Percentiles rank a stretch among this genome's conserved stretches.
These are phyloP conservation scores for Asobara japonica DNA, from an alignment of 1,140 invertebrate genomes.

Conservation along the genomic window DNA sequence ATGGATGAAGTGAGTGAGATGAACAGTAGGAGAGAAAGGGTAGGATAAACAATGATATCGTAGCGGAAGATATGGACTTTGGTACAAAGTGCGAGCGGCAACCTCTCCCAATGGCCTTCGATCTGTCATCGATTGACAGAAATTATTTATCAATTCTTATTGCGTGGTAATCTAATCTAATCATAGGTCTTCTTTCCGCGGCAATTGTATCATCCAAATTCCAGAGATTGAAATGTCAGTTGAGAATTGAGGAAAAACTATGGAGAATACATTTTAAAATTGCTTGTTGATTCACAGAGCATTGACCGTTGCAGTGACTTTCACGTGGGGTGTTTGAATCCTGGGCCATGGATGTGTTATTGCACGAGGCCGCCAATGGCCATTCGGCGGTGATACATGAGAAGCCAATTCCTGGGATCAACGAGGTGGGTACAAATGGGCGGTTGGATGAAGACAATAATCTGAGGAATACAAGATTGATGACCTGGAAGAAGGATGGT, in stretches of 20 bases:
- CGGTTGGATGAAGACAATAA: neutral
- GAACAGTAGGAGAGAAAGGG: neutral
- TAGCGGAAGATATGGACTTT: constrained; percentile 28
- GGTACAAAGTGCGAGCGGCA: constrained; percentile 22
- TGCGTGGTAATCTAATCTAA: constrained; percentile 43
- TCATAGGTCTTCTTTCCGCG: constrained; percentile 18
- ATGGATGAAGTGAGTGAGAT: neutral
- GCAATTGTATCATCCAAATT: neutral
- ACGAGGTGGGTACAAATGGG: neutral
- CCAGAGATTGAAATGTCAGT: neutral
- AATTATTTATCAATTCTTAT: constrained; percentile 14
- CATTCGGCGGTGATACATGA: neutral
- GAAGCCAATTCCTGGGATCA: neutral
- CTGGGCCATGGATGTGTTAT: constrained; percentile 56
- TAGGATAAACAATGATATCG: constrained; percentile 8
- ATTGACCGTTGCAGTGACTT: constrained; percentile 22
- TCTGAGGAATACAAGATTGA: neutral
- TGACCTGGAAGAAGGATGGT: neutral
- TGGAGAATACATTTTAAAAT: neutral
- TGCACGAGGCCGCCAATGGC: constrained; percentile 56
- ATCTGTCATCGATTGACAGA: constrained; percentile 26
- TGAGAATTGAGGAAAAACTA: neutral
- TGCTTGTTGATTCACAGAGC: constrained; percentile 23
- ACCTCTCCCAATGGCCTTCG: constrained; percentile 24
- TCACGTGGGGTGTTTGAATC: neutral